Percentiles rank a stretch among this genome's conserved stretches.
These are phyloP conservation scores for Philaethria dido DNA, from an alignment of 2,888 invertebrate species.

Conservation along the genomic window DNA sequence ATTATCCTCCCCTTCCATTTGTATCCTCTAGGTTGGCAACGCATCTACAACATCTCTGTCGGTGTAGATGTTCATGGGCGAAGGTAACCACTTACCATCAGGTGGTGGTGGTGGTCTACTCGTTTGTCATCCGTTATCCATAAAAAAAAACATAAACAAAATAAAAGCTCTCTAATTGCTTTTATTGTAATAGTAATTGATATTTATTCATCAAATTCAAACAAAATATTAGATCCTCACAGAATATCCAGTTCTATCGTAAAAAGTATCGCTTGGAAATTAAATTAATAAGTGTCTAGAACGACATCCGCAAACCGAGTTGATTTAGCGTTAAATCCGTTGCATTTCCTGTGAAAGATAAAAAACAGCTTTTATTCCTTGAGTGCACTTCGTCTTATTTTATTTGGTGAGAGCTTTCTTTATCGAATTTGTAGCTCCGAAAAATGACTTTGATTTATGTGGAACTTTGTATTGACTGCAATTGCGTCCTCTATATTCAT, in stretches of 20 bases:
- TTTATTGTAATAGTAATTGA: background rate
- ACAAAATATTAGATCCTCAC: background rate
- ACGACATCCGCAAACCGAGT: slow-evolving; percentile 22
- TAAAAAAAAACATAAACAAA: too few species aligned
- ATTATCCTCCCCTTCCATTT: too few species aligned
- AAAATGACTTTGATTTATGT: slow-evolving; percentile 6
- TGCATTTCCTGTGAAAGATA: slow-evolving; percentile 17
- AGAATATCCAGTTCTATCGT: background rate
- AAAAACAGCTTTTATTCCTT: slow-evolving; percentile 22
- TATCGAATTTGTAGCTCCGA: slow-evolving; percentile 5
- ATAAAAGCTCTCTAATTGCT: too few species aligned
- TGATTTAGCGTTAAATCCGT: slow-evolving; percentile 26
- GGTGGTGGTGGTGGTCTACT: too few species aligned
- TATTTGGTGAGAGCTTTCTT: slow-evolving; percentile 10
- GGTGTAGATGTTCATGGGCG: too few species aligned
- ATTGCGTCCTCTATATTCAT: background rate
- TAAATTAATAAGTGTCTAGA: slow-evolving; percentile 7
- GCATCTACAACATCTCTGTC: too few species aligned
- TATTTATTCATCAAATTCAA: background rate
- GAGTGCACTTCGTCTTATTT: slow-evolving; percentile 27
- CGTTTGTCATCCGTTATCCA: too few species aligned
- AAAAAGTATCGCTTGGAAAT: slow-evolving; percentile 8
- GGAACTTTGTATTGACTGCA: background rate
- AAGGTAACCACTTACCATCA: too few species aligned
- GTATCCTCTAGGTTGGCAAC: too few species aligned